Conservation (phyloP, 2,113 vertebrate genomes). For the Microtus ochrogaster region DNA sequence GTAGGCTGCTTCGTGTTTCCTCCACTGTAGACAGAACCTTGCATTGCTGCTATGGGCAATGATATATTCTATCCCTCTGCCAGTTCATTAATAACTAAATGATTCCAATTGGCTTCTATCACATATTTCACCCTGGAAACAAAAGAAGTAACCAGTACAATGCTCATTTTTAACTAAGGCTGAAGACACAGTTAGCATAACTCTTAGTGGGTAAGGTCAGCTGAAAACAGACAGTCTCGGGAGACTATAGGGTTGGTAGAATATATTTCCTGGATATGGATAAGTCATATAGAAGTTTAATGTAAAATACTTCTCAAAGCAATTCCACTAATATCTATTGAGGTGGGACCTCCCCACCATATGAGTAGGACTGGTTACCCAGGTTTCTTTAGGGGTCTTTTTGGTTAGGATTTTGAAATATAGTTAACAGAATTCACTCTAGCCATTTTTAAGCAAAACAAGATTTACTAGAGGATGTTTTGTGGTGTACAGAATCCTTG, state of each 20-base stretch:
- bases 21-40: not conserved
- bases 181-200: not conserved
- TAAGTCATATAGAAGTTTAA: not conserved
- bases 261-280: not conserved
- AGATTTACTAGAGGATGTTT: not conserved
- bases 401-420: slow-evolving; percentile 27
- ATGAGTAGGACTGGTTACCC: not conserved
- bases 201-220: not conserved
- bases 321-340: not conserved
- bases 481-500: slow-evolving; percentile 26
- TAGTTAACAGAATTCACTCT: not conserved
- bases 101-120: not conserved
- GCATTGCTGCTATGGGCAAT: not conserved
- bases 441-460: slow-evolving; percentile 34
- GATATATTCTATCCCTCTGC: not conserved
- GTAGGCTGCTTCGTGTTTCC: not conserved
- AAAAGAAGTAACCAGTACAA: not conserved
- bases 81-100: not conserved
- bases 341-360: not conserved
- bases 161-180: not conserved
- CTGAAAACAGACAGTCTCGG: not conserved
- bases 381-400: not conserved
- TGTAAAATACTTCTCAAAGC: not conserved
- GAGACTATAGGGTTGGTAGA: not conserved
- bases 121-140: not conserved